A percentile compares a stretch with the other conserved stretches of the same genome.
phyloP scores from a whole-genome alignment of 2,888 invertebrate species.

The Branchinecta sandiegonensis region DNA sequence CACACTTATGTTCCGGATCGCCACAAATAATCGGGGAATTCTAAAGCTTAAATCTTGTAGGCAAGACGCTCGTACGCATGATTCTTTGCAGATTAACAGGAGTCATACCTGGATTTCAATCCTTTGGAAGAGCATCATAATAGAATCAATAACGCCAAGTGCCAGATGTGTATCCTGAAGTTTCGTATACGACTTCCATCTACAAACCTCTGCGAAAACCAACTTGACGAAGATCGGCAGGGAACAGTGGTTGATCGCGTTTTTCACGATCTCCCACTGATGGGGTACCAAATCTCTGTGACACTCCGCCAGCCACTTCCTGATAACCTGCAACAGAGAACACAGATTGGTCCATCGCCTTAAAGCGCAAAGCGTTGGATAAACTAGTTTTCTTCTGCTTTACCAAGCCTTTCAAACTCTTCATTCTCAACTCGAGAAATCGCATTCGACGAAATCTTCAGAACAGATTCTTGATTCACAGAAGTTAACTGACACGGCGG shows the following conservation, averaged over 20 bases:
- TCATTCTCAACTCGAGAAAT: too few relatives aligned
- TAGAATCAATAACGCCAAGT: constrained; percentile 89
- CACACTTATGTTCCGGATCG: too few relatives aligned
- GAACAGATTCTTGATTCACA: too few relatives aligned
- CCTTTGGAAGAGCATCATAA: constrained; percentile 88
- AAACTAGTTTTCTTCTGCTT: too few relatives aligned
- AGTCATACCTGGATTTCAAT: constrained; percentile 68
- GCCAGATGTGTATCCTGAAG: constrained; percentile 83
- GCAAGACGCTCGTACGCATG: too few relatives aligned
- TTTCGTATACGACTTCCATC: constrained; percentile 92
- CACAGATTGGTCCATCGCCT: too few relatives aligned
- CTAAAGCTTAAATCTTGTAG: too few relatives aligned
- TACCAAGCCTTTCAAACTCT: too few relatives aligned
- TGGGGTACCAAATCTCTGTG: constrained; percentile 76
- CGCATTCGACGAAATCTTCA: too few relatives aligned
- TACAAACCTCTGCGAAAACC: constrained; percentile 90
- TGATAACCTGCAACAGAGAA: constrained; percentile 18
- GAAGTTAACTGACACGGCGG: too few relatives aligned
- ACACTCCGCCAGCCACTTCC: constrained; percentile 71
- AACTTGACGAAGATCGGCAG: constrained; percentile 92
- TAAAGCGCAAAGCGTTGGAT: too few relatives aligned
- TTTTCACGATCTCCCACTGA: constrained; percentile 86
- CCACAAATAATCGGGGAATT: too few relatives aligned
- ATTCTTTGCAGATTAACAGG: background rate
- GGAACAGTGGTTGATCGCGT: constrained; percentile 82